Evolutionary conservation across 1,140 invertebrate genomes (phyloP), one percentile per base, ranked within the genome.

Genomic region (Dufourea novaeangliae): DNA sequence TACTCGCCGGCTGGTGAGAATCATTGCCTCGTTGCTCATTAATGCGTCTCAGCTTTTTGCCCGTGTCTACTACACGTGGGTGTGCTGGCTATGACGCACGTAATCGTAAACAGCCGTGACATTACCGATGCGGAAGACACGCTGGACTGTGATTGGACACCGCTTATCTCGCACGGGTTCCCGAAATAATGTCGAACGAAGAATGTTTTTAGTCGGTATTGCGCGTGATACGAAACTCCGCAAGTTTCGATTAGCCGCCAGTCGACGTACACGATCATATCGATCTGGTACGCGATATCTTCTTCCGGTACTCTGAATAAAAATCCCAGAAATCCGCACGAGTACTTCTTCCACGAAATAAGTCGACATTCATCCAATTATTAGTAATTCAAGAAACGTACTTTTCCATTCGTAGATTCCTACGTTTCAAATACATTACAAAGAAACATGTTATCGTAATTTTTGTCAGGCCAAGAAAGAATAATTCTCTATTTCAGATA

Each of bases 71-170:
- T 27, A 50, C 25, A 46, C 57, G 79, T 77, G 73, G 74, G 66
- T 62, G 73, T 62, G 41, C 64, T 52, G 22, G 39, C 14, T 61
- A 29, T 71, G 67, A 78, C 79, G 79, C 67, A 14, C 20, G 67
- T 78, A 75, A 80, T 80, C 78, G 72, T 79, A 79, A 79, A 79
- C 78, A 76, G 56, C 72, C 64, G 78, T 62, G 72, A 79, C 78
- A 57, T 52, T 32, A 34, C n/a, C 52, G 72, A 80, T 37, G 52
- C 79, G 74, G 74, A 71, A 80, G 74, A 66, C n/a, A n/a, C 22
- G 20, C 27, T 11, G 46, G n/a, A 27, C 17, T 64, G 66, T 32
- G 46, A 71, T 78, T 80, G 41, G 79, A 37, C 32, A 17, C 44
- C 25, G 52, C 50, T 54, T 70, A 70, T 77, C 57, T 54, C 14